Evolutionary conservation across 2,113 vertebrate species (phyloP), one percentile per base, ranked within the genome.

Genomic region (Petrocephalus microphthalmus): DNA sequence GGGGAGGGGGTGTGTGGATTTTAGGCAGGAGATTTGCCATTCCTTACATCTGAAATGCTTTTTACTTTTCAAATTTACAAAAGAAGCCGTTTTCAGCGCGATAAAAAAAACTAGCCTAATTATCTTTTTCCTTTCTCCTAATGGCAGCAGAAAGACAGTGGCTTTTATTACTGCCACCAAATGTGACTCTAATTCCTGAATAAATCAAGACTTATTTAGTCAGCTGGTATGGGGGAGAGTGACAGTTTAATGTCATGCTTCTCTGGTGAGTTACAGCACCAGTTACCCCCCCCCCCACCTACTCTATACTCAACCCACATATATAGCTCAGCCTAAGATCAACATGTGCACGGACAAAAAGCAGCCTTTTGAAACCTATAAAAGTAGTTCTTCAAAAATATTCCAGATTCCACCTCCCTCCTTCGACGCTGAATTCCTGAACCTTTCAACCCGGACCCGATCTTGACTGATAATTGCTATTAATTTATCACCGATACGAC

Each of bases 161-260:
- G 60, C 85, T 89, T 74, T 86, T 37, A 78, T 86, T 20, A 89
- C 49, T 86, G 29, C 7, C 49, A 42, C 25, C 88, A 67, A 52
- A 49, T 67, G 47, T 64, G 29, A 52, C 82, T 37, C 88, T 86
- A 52, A 81, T 71, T 85, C 83, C 83, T 71, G 49, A 88, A 57
- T 67, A 29, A 86, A 86, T 89, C 45, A 86, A 25, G 42, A 42
- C 71, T 78, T 78, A 78, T 78, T 78, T 33, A 78, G 71, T 78
- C 51, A 22, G 53, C 37, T 64, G 25, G 29, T 52, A 49, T 86
- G 52, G 10, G 13, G 78, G 2, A 33, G 33, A 56, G 37, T 64
- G 78, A 29, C 37, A 87, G 71, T 78, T 78, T 78, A 78, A 78
- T 78, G 33, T 78, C 42, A 33, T 42, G 17, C 33, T 88, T 52